Base-by-base conservation (phyloP, 1,140 invertebrate genomes). In the Sitophilus oryzae region DNA sequence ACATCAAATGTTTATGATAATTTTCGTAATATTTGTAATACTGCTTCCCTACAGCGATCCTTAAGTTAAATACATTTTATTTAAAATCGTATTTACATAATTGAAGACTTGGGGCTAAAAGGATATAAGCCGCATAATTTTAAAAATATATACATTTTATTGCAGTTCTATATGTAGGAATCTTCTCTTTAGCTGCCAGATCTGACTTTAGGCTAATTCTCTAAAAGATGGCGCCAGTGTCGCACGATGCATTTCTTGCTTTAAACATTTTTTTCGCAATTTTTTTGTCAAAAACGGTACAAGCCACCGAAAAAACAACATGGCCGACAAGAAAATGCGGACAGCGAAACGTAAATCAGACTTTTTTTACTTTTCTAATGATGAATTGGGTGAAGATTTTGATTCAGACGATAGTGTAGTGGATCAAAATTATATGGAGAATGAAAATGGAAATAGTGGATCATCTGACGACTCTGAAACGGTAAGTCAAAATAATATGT, bases 251-350 rank as follows among this genome's bases (percentile, higher is more conserved):
- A 11, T 6, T 37, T 4, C 16, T 37, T 6, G 3, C 16, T 37
- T n/a, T n/a, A n/a, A n/a, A n/a, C n/a, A n/a, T n/a, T n/a, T n/a
- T n/a, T n/a, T n/a, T n/a, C n/a, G n/a, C n/a, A n/a, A 37, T n/a
- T 4, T 37, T 4, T 14, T 14, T 11, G 4, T 3, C n/a, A 37
- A 37, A 4, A 37, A 37, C 36, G 36, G n/a, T 4, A 37, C n/a
- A 37, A 37, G 36, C 36, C 36, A n/a, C 36, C 3, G 4, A 4
- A 37, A 37, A 6, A 4, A 15, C 36, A 37, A 6, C 36, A 37
- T 37, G 36, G 36, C 36, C 36, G 36, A 37, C n/a, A 37, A n/a
- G 36, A 4, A n/a, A n/a, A n/a, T n/a, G n/a, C n/a, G n/a, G n/a
- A n/a, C n/a, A n/a, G n/a, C n/a, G n/a, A n/a, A n/a, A n/a, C n/a